Evolutionary conservation across 2,888 invertebrate species (phyloP).

Genomic region (Uloborus plumipes): DNA sequence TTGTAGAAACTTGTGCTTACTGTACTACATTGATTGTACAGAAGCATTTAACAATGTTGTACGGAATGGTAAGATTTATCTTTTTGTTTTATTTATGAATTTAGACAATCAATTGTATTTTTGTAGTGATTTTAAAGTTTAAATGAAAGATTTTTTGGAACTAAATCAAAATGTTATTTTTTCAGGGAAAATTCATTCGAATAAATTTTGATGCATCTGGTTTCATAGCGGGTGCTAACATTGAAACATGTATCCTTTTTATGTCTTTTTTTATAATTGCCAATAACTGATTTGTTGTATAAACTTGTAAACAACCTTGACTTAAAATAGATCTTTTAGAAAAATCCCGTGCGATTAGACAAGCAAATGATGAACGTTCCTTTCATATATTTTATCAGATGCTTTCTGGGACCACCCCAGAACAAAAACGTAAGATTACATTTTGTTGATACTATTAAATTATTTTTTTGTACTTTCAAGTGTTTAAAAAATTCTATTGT

Average conservation of each 20-base stretch:
- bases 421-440: slow-evolving; percentile 79
- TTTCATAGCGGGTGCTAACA: slow-evolving; percentile 99
- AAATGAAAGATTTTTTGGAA: background rate
- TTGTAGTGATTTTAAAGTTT: background rate
- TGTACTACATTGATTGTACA: too few relatives aligned
- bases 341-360: slow-evolving; percentile 98
- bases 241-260: slow-evolving; percentile 86
- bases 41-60: too few relatives aligned
- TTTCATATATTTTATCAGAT: slow-evolving; percentile 99
- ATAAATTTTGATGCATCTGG: slow-evolving; percentile 99
- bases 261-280: background rate
- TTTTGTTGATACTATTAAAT: too few relatives aligned
- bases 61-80: background rate
- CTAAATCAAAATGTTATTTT: slow-evolving; percentile 18
- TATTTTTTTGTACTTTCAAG: too few relatives aligned
- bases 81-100: background rate
- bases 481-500: too few relatives aligned
- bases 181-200: slow-evolving; percentile 98
- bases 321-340: slow-evolving; percentile 83
- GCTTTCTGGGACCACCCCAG: slow-evolving; percentile 87
- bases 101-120: background rate
- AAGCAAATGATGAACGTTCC: slow-evolving; percentile 95
- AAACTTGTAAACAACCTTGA: slow-evolving; percentile 18
- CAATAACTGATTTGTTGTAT: background rate
- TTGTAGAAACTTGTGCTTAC: too few relatives aligned